Evolutionary conservation across 2,888 invertebrate genomes (phyloP).

Genomic region (Tetragnatha montana): DNA sequence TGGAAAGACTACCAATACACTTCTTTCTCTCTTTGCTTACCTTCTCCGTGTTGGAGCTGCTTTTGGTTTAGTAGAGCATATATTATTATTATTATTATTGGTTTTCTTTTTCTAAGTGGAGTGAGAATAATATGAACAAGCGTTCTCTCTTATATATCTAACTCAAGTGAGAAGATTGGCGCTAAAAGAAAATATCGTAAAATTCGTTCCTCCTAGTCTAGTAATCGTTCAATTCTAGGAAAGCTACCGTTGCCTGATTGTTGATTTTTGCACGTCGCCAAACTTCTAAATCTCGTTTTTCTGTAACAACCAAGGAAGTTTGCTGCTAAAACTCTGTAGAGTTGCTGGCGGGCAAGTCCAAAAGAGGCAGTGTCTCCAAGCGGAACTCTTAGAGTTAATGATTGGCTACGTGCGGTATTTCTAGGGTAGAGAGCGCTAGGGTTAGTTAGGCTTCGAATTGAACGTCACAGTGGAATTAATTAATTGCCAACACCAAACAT

Average conservation of each 20-base stretch:
- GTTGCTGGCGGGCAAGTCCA: background rate
- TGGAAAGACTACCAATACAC: conserved; percentile 69
- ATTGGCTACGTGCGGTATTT: too few relatives aligned
- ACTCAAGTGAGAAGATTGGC: conserved; percentile 69
- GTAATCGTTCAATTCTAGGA: conserved; percentile 53
- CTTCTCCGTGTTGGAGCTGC: conserved; percentile 3
- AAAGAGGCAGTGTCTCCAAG: background rate
- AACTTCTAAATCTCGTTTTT: background rate
- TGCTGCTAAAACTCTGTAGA: background rate
- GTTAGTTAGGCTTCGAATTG: too few relatives aligned
- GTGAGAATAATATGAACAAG: conserved; percentile 64
- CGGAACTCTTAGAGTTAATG: background rate
- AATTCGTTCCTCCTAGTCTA: conserved; percentile 67
- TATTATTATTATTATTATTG: conserved; percentile 38
- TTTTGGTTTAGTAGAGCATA: conserved; percentile 34
- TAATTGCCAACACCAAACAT: too few relatives aligned
- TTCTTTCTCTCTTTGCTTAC: conserved; percentile 50
- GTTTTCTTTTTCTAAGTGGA: conserved; percentile 61
- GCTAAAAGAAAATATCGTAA: conserved; percentile 70
- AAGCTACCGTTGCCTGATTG: conserved; percentile 57
- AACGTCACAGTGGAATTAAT: too few relatives aligned
- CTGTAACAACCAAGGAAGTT: background rate
- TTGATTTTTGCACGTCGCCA: conserved; percentile 18
- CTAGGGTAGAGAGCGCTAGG: too few relatives aligned
- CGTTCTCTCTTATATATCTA: conserved; percentile 50